A percentile compares a stretch with the other conserved stretches of the same genome.
phyloP scores from a whole-genome alignment of 2,797 vertebrate genomes.

The Danio tinwini region DNA sequence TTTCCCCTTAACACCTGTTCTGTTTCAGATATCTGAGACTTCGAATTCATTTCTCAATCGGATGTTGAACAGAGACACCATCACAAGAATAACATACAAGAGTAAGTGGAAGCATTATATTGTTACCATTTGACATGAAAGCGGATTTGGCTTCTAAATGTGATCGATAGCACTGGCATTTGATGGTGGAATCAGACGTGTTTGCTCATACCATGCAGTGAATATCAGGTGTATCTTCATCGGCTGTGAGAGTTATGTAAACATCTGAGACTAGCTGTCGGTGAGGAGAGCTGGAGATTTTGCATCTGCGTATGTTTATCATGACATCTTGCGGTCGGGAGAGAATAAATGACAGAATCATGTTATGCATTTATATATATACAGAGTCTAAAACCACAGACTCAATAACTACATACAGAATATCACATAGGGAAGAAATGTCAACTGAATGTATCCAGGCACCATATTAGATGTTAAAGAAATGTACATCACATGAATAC shows the following conservation, averaged over 20 bases:
- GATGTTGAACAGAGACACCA: slow-evolving; percentile 99
- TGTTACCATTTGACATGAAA: slow-evolving; percentile 9
- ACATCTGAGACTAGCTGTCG: background rate
- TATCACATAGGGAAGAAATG: background rate
- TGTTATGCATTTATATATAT: background rate
- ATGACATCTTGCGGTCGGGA: background rate
- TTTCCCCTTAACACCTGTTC: slow-evolving; percentile 15
- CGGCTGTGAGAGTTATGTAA: background rate
- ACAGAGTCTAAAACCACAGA: background rate
- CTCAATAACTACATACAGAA: background rate
- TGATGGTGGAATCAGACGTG: slow-evolving; percentile 1
- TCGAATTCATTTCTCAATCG: slow-evolving; percentile 98
- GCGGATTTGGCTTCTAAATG: background rate
- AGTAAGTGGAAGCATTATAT: slow-evolving; percentile 83
- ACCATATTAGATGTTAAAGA: background rate
- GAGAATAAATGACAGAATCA: slow-evolving; percentile 1
- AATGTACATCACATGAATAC: too few relatives aligned
- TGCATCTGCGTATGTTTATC: slow-evolving; percentile 1
- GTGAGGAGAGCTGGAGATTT: background rate
- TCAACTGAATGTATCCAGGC: background rate
- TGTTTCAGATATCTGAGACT: slow-evolving; percentile 91
- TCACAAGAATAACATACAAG: slow-evolving; percentile 99
- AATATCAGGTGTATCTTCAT: background rate
- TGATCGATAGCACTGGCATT: background rate
- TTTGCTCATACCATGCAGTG: background rate